Percentiles rank a stretch among this genome's conserved stretches.
Conservation (phyloP, 2,888 invertebrate species). For the Bhutanitis thaidina region DNA sequence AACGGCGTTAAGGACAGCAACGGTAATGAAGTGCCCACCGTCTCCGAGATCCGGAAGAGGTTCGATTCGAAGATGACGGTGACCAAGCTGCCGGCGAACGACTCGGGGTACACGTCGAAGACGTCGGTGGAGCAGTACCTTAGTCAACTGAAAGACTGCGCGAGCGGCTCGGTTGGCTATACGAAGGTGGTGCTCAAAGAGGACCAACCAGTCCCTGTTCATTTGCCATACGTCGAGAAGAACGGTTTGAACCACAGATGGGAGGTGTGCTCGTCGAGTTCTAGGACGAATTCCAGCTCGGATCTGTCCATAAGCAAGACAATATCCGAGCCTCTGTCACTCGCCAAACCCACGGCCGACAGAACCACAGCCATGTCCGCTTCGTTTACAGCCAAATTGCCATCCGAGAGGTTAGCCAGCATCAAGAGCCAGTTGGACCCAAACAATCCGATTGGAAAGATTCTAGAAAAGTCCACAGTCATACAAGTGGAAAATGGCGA, state of each 20-base stretch:
- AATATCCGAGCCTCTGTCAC: slow-evolving; percentile 62
- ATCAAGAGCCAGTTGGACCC: slow-evolving; percentile 73
- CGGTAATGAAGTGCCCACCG: slow-evolving; percentile 79
- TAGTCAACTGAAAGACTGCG: slow-evolving; percentile 64
- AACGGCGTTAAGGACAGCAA: slow-evolving; percentile 79
- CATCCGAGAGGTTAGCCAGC: slow-evolving; percentile 64
- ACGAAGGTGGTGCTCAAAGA: slow-evolving; percentile 58
- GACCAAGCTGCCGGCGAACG: slow-evolving; percentile 68
- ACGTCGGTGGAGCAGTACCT: slow-evolving; percentile 60
- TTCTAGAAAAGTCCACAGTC: slow-evolving; percentile 73
- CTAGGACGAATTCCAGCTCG: slow-evolving; percentile 62
- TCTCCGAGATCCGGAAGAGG: slow-evolving; percentile 79
- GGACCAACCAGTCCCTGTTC: slow-evolving; percentile 69
- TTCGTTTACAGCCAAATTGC: slow-evolving; percentile 57
- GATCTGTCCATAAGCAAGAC: slow-evolving; percentile 70
- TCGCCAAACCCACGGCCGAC: slow-evolving; percentile 55
- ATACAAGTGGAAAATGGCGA: slow-evolving; percentile 71
- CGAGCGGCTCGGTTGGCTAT: slow-evolving; percentile 61
- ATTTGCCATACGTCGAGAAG: slow-evolving; percentile 63
- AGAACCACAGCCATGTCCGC: slow-evolving; percentile 55
- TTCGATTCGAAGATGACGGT: slow-evolving; percentile 78
- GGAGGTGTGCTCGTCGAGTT: slow-evolving; percentile 54
- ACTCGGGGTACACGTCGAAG: slow-evolving; percentile 51
- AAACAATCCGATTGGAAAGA: slow-evolving; percentile 75
- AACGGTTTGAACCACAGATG: slow-evolving; percentile 54